Evolutionary conservation across 2,113 vertebrate species (phyloP).

Genomic region (Gyps fulvus): DNA sequence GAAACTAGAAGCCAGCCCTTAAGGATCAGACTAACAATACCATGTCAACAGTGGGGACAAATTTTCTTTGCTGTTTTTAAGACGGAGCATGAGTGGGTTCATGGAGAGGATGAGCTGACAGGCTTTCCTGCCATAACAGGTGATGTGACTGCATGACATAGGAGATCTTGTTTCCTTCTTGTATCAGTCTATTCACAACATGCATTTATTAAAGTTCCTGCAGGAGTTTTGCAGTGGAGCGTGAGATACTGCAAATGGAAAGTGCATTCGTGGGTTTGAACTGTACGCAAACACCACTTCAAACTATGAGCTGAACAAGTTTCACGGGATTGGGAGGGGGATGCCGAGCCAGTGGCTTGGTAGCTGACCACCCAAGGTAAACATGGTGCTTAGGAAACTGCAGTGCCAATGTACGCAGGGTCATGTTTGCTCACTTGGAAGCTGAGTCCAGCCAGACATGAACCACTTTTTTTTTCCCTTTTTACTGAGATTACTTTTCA

Average conservation of each 20-base stretch:
- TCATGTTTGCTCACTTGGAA: background rate
- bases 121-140: background rate
- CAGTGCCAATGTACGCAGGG: background rate
- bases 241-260: background rate
- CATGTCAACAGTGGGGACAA: background rate
- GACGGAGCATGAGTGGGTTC: background rate
- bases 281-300: background rate
- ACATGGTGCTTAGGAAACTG: fast-evolving
- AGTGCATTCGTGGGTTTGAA: background rate
- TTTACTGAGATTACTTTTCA: background rate
- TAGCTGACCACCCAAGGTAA: background rate
- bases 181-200: background rate
- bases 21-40: background rate
- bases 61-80: background rate
- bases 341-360: background rate
- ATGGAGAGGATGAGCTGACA: background rate
- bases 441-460: background rate
- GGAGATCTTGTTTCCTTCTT: background rate
- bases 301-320: background rate
- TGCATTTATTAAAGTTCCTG: background rate
- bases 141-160: background rate
- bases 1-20: background rate
- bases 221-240: background rate
- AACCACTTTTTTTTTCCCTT: background rate
- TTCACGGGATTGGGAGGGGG: background rate